Evolutionary conservation across 2,113 vertebrate species (phyloP), one percentile per base, ranked within the genome.

Genomic region (Phyllostomus discolor): DNA sequence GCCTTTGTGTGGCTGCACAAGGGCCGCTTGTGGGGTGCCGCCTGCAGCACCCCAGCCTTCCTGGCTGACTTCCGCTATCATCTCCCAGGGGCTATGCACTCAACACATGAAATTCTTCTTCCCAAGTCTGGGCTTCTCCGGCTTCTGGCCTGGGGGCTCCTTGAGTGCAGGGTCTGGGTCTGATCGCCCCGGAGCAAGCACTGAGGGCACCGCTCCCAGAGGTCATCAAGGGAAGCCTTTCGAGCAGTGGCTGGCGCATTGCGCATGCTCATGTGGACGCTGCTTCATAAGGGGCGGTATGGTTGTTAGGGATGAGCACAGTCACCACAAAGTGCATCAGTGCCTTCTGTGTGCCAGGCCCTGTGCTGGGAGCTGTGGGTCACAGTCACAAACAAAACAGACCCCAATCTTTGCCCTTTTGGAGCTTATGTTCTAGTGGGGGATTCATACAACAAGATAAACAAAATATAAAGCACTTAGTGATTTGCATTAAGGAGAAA

Each of bases 261-360:
- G 54, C 12, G 70, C 16, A 10, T 17, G 33, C 46, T 43, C 14
- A 0, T 12, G 1, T 8, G 69, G 9, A 3, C 3, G 1, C 7
- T 52, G 48, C 64, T 54, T 22, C 7, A 0, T 15, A 0, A 43
- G 33, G n/a, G n/a, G 66, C 48, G 43, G 8, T 26, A 4, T 33
- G 16, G 43, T n/a, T n/a, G 10, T 48, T 46, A 67, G 62, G 38
- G 67, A n/a, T 5, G 2, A 16, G 48, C 7, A 3, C n/a, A 2
- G 1, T 17, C 75, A 15, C 24, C 33, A 31, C 48, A 41, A 11
- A 80, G 52, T 52, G 52, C 38, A n/a, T 24, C 14, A 11, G 15
- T 16, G 35, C n/a, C 43, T 90, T 70, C 41, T 35, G 10, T 22
- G 8, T 31, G 14, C 46, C 62, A 59, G 15, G 16, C 1, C 28